A percentile compares a stretch with the other conserved stretches of the same genome.
phyloP scores from a whole-genome alignment of 1,140 invertebrate species.

The Akabosia matsudoensis region DNA sequence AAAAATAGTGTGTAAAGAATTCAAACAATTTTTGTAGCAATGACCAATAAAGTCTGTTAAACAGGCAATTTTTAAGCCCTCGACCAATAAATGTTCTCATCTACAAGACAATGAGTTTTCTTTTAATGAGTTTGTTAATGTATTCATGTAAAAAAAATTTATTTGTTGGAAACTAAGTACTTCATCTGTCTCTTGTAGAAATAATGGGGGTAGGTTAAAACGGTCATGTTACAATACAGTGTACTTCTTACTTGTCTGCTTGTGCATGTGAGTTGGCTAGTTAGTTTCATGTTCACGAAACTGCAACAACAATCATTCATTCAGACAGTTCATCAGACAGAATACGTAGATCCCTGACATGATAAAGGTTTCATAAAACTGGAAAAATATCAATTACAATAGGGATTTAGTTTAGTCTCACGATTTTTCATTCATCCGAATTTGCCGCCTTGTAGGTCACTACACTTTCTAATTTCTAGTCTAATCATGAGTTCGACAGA shows the following conservation, averaged over 20 bases:
- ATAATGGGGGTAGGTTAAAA: no score
- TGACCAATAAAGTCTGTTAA: not conserved
- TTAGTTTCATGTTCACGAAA: not conserved
- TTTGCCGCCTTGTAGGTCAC: no score
- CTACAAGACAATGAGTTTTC: not conserved
- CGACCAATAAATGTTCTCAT: not conserved
- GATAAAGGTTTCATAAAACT: not conserved
- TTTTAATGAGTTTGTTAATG: not conserved
- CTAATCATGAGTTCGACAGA: no score
- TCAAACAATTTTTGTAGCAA: not conserved
- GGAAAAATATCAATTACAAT: not conserved
- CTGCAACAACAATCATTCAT: not conserved
- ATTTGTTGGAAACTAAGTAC: no score
- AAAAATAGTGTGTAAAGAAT: not conserved
- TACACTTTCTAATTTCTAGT: no score
- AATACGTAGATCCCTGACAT: not conserved
- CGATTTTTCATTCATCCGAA: no score
- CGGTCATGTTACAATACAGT: no score
- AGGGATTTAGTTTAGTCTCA: no score
- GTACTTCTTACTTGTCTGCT: not conserved
- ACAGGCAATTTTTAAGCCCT: slow-evolving; percentile 1
- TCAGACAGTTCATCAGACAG: not conserved
- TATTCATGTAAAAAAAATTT: not conserved
- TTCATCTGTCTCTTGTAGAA: no score
- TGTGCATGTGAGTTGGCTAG: not conserved